Percentiles rank a stretch among this genome's conserved stretches.
Conservation (phyloP, 1,140 invertebrate genomes). For the Trissolcus basalis region DNA sequence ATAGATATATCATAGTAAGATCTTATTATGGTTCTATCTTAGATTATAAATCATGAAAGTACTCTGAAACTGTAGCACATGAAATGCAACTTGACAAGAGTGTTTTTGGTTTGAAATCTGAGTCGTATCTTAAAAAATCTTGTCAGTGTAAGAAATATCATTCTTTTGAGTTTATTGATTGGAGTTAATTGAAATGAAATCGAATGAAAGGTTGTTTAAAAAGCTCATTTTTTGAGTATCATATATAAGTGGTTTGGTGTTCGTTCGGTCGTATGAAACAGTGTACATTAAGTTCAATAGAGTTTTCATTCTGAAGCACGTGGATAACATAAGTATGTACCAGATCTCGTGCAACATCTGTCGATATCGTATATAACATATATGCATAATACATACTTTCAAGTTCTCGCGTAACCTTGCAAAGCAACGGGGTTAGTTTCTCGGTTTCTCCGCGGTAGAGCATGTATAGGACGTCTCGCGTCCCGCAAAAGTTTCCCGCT, state of each 20-base stretch:
- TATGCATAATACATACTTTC: constrained; percentile 54
- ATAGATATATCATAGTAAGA: too few relatives aligned
- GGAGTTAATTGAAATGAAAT: too few relatives aligned
- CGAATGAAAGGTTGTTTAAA: too few relatives aligned
- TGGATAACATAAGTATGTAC: constrained; percentile 38
- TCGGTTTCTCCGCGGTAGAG: constrained; percentile 43
- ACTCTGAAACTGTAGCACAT: too few relatives aligned
- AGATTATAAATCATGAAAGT: too few relatives aligned
- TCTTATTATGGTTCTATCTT: too few relatives aligned
- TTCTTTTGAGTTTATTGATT: too few relatives aligned
- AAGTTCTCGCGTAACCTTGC: constrained; percentile 48
- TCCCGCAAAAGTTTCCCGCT: constrained; percentile 70
- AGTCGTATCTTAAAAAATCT: too few relatives aligned
- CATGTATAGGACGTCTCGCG: constrained; percentile 54
- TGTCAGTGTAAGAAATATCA: too few relatives aligned
- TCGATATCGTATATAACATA: constrained; percentile 45
- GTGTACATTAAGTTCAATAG: constrained; percentile 25
- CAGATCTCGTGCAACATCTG: constrained; percentile 40
- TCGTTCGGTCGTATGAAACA: neutral
- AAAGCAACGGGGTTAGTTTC: constrained; percentile 46
- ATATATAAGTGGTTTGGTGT: neutral
- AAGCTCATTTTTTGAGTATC: too few relatives aligned
- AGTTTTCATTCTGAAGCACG: constrained; percentile 43
- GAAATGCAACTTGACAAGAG: too few relatives aligned
- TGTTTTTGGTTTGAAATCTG: too few relatives aligned